Percentiles rank a stretch among this genome's conserved stretches.
phyloP scores from a whole-genome alignment of 2,797 vertebrate genomes.

The Steatocranus sp. region DNA sequence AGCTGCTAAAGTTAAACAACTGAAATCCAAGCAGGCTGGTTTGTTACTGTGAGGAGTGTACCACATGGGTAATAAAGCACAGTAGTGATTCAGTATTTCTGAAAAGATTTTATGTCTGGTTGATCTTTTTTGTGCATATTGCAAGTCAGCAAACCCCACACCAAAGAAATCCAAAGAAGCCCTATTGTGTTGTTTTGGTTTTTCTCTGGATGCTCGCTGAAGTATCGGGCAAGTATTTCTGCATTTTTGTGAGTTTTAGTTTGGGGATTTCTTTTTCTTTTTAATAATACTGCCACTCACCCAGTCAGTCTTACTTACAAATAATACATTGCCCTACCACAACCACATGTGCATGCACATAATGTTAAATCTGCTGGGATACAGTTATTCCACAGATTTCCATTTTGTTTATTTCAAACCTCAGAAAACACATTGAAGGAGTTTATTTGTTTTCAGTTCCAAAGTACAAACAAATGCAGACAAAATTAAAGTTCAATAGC shows the following conservation, averaged over 20 bases:
- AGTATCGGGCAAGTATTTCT: background rate
- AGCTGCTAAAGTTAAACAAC: conserved; percentile 42
- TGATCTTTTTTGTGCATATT: background rate
- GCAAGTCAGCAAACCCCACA: background rate
- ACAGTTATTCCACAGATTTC: background rate
- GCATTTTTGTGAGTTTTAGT: background rate
- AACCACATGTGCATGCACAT: background rate
- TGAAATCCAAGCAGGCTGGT: conserved; percentile 14
- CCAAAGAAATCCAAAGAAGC: background rate
- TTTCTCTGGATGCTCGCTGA: background rate
- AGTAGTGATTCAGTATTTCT: background rate
- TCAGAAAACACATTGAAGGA: background rate
- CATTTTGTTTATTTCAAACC: background rate
- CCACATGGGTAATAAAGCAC: background rate
- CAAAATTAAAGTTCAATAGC: background rate
- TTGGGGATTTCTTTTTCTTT: background rate
- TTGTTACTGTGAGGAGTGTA: background rate
- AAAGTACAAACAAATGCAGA: background rate
- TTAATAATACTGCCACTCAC: background rate
- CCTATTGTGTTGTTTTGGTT: background rate
- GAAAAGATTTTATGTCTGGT: background rate
- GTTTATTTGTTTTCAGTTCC: background rate
- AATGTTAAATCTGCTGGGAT: background rate
- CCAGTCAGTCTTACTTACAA: background rate
- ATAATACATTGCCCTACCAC: background rate